phyloP scores from a whole-genome alignment of 2,113 vertebrate genomes.

The Passer montanus region DNA sequence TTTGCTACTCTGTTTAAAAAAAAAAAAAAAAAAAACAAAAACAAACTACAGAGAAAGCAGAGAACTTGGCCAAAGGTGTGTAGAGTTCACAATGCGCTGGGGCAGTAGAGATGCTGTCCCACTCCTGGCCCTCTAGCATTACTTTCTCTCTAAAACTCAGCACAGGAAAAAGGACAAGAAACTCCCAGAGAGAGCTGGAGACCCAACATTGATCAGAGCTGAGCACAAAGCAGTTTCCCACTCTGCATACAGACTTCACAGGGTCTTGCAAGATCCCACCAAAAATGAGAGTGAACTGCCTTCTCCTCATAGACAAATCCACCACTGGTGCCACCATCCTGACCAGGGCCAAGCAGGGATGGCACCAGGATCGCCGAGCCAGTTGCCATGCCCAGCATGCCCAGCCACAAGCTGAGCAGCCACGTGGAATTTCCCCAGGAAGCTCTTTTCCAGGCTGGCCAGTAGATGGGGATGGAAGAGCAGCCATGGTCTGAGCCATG shows the following conservation, averaged over 20 bases:
- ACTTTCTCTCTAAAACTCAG: background rate
- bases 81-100: accelerated
- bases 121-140: background rate
- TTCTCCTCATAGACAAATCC: background rate
- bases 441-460: background rate
- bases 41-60: background rate
- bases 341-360: background rate
- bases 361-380: background rate
- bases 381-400: too few relatives aligned
- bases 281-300: background rate
- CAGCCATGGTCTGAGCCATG: background rate
- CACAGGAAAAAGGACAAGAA: background rate
- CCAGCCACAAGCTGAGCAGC: background rate
- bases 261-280: background rate
- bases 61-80: background rate
- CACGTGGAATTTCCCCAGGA: accelerated
- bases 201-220: accelerated
- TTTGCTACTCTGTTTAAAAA: background rate
- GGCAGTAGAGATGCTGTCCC: accelerated
- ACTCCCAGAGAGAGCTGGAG: background rate
- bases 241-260: accelerated
- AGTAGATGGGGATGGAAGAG: slow-evolving; percentile 65
- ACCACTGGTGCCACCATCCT: background rate
- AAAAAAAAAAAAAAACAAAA: background rate
- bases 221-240: background rate